Evolutionary conservation across 2,797 vertebrate species (phyloP).

Genomic region (Sphaeramia orbicularis): DNA sequence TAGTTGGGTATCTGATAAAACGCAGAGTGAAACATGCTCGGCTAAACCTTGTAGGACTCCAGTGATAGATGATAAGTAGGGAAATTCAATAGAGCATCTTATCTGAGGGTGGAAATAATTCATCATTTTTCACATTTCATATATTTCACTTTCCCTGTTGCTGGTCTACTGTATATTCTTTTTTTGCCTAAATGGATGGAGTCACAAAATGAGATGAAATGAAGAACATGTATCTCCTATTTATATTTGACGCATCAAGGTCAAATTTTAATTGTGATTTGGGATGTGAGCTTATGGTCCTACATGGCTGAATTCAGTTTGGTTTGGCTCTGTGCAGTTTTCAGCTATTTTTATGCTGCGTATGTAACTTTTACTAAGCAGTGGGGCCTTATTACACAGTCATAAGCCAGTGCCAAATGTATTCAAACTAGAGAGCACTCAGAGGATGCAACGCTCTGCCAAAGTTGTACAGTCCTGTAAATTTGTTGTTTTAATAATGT

Average conservation of each 20-base stretch:
- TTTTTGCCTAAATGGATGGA: slow-evolving; percentile 6
- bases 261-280: slow-evolving; percentile 40
- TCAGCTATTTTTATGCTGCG: slow-evolving; percentile 35
- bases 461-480: neutral
- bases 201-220: slow-evolving; percentile 24
- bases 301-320: slow-evolving; percentile 23
- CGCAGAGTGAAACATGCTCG: slow-evolving; percentile 49
- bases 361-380: slow-evolving; percentile 40
- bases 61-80: slow-evolving; percentile 48
- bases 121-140: slow-evolving; percentile 40
- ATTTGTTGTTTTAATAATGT: too few relatives aligned
- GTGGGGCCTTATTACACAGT: slow-evolving; percentile 4
- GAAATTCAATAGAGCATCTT: slow-evolving; percentile 48
- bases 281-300: slow-evolving; percentile 14
- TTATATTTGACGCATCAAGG: slow-evolving; percentile 51
- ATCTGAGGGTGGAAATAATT: slow-evolving; percentile 45
- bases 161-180: slow-evolving; percentile 3
- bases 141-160: slow-evolving; percentile 20
- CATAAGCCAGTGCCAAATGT: slow-evolving; percentile 14
- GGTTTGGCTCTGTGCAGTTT: slow-evolving; percentile 26
- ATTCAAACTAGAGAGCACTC: slow-evolving; percentile 15
- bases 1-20: slow-evolving; percentile 47
- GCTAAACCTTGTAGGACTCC: slow-evolving; percentile 31
- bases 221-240: slow-evolving; percentile 26
- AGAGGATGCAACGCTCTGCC: slow-evolving; percentile 5